Conservation (phyloP, 2,797 vertebrate genomes). For the Cossypha heuglini region DNA sequence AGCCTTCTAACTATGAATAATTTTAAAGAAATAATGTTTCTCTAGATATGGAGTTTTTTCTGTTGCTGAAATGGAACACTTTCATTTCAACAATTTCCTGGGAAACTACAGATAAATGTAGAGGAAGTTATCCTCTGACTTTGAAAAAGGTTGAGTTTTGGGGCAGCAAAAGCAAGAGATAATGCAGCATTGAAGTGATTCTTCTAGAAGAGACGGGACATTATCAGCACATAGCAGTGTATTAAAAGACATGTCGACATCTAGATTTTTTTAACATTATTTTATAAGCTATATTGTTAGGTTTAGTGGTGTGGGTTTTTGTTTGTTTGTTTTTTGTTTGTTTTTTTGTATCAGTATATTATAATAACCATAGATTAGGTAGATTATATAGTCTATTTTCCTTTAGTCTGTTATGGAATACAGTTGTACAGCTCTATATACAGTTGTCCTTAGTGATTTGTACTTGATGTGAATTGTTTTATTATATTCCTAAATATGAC, state of each 20-base stretch:
- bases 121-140: neutral
- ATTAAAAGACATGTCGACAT: neutral
- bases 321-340: neutral
- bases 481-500: conserved; percentile 38
- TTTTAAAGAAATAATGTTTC: neutral
- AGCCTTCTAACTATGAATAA: neutral
- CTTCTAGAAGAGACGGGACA: neutral
- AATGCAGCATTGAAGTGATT: neutral
- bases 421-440: neutral
- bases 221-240: neutral
- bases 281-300: neutral
- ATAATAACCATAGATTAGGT: neutral
- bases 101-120: neutral
- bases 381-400: neutral
- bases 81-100: neutral
- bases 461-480: neutral
- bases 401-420: neutral
- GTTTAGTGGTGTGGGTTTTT: neutral
- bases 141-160: neutral
- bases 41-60: neutral
- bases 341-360: neutral
- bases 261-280: neutral
- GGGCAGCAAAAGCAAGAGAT: neutral
- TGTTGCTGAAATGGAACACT: neutral
- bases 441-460: neutral